Evolutionary conservation across 2,888 invertebrate species (phyloP).

Genomic region (Lithophane semibrunnea): DNA sequence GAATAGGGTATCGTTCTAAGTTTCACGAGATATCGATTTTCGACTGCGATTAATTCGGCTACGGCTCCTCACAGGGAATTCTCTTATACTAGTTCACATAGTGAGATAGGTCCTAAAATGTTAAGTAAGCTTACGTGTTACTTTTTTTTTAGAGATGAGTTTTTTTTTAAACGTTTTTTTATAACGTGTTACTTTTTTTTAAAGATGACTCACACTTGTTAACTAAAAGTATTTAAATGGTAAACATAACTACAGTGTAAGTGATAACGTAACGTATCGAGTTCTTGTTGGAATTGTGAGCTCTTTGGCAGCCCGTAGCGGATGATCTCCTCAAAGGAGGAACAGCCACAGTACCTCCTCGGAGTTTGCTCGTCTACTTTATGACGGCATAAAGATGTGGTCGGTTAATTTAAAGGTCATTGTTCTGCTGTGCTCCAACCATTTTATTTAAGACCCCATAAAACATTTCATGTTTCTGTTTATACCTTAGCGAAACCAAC

Average conservation of each 20-base stretch:
- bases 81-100: conserved; percentile 21
- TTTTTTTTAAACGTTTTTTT: too few species aligned
- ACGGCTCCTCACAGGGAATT: conserved; percentile 14
- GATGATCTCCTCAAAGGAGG: conserved; percentile 18
- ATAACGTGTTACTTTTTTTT: too few species aligned
- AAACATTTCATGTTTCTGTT: conserved; percentile 36
- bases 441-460: conserved; percentile 62
- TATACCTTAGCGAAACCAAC: conserved; percentile 11
- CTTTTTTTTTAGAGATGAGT: not conserved
- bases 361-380: conserved; percentile 66
- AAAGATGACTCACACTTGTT: too few species aligned
- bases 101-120: conserved; percentile 21
- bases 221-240: not conserved
- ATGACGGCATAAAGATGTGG: conserved; percentile 71
- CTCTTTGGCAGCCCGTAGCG: conserved; percentile 25
- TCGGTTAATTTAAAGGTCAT: conserved; percentile 73
- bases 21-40: conserved; percentile 76
- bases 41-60: conserved; percentile 47
- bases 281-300: conserved; percentile 4
- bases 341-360: conserved; percentile 31
- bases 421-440: conserved; percentile 61
- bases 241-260: conserved; percentile 1
- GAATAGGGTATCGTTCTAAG: conserved; percentile 72
- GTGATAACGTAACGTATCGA: not conserved
- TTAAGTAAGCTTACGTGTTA: not conserved